Conservation (phyloP, 1,140 invertebrate genomes). For the Laodelphax striatellus region DNA sequence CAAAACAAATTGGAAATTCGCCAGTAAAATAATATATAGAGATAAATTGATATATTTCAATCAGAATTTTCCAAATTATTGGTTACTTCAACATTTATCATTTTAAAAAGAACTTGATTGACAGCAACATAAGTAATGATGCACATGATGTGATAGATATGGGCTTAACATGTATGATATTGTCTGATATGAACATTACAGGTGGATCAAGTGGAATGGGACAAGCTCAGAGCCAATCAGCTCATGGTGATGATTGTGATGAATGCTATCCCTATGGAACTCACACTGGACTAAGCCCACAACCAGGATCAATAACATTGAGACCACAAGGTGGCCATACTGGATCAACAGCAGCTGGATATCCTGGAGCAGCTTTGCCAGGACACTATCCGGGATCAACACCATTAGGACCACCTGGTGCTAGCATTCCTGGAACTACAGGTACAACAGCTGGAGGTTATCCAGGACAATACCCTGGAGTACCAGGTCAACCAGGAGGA, state of each 20-base stretch:
- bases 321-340: conserved; percentile 8
- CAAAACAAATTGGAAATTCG: too few relatives aligned
- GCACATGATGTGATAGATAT: too few relatives aligned
- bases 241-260: conserved; percentile 31
- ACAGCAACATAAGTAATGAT: too few relatives aligned
- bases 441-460: conserved; percentile 8
- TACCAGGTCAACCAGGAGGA: conserved; percentile 3
- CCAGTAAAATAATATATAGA: too few relatives aligned
- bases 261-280: conserved; percentile 26
- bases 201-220: conserved; percentile 96
- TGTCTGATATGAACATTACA: conserved; percentile 38
- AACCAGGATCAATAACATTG: conserved; percentile 6
- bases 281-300: not conserved
- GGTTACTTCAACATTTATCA: too few relatives aligned
- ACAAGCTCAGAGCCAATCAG: conserved; percentile 71
- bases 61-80: too few relatives aligned
- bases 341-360: conserved; percentile 1
- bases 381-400: conserved; percentile 5
- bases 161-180: too few relatives aligned
- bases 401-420: conserved; percentile 1
- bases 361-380: not conserved
- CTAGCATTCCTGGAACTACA: not conserved
- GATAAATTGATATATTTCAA: too few relatives aligned
- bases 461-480: conserved; percentile 18
- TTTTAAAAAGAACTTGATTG: too few relatives aligned